A percentile compares a stretch with the other conserved stretches of the same genome.
These are phyloP conservation scores for Scomber colias DNA, from an alignment of 2,113 vertebrate genomes.

Conservation along the genomic window DNA sequence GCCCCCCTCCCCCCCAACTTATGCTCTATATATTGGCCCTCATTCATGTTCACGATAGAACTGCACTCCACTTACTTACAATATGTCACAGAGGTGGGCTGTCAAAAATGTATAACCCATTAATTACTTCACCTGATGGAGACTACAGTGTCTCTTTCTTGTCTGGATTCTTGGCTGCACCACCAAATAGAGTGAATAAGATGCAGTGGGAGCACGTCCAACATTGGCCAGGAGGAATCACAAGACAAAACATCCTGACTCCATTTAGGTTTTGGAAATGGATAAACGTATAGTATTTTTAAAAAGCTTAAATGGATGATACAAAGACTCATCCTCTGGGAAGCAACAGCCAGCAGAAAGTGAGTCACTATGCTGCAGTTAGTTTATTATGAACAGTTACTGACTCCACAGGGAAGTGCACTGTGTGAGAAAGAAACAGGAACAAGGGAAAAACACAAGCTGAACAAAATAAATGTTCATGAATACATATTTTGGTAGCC, in stretches of 20 bases:
- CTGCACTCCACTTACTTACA: neutral
- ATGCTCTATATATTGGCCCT: neutral
- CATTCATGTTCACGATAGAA: slow-evolving; percentile 1
- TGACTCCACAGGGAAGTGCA: slow-evolving; percentile 4
- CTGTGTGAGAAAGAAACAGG: neutral
- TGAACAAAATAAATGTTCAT: neutral
- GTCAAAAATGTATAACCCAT: slow-evolving; percentile 19
- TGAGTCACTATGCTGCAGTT: slow-evolving; percentile 28
- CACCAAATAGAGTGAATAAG: slow-evolving; percentile 17
- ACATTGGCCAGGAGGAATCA: slow-evolving; percentile 8
- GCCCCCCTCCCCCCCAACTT: neutral
- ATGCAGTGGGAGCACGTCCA: slow-evolving; percentile 22
- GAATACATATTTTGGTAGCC: neutral
- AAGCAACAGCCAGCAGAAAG: slow-evolving; percentile 34
- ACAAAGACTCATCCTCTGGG: neutral
- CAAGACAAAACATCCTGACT: slow-evolving; percentile 9
- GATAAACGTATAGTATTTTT: slow-evolving; percentile 10
- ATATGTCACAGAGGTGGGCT: slow-evolving; percentile 1
- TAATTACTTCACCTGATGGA: slow-evolving; percentile 34
- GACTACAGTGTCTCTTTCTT: neutral
- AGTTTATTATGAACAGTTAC: slow-evolving; percentile 20
- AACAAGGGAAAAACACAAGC: neutral
- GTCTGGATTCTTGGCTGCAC: slow-evolving; percentile 17
- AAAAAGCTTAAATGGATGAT: slow-evolving; percentile 12
- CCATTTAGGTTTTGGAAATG: slow-evolving; percentile 30